Evolutionary conservation across 2,888 invertebrate genomes (phyloP), one percentile per base, ranked within the genome.

Genomic region (Campopleginae sp.): DNA sequence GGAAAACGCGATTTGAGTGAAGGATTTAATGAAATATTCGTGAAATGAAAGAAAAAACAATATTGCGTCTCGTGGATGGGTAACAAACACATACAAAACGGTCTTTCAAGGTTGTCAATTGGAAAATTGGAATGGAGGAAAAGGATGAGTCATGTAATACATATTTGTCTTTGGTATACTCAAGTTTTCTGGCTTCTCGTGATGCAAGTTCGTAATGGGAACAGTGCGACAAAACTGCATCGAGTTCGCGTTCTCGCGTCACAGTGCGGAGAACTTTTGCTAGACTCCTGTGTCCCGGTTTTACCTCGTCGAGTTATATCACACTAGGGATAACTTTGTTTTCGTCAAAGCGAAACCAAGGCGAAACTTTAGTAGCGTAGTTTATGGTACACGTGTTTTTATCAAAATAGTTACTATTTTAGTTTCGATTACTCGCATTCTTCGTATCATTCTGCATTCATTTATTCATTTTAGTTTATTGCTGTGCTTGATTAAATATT

Each of bases 141-240:
- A 48, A 27, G 48, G 46, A 48, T 48, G 46, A 46, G 46, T 48
- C 46, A 31, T 27, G 23, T 70, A 7, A 27, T 7, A 44, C 6
- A 27, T 27, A 19, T 46, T 70, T 14, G 42, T 70, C 42, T 66
- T 38, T 44, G 33, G 38, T 33, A 58, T 23, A 58, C 12, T 27
- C 12, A 58, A 58, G 27, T 58, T 58, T 58, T 58, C 14, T 58
- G 58, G 27, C 58, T 58, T 27, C 33, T 51, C 12, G 51, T 6
- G 51, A 71, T 54, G 19, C 51, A 54, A 71, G 71, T 71, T 71
- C 54, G 8, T 51, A 71, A 71, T 38, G 71, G 71, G 71, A 71
- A 33, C 71, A 71, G 19, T 71, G 71, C 71, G 71, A 71, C 51
- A 51, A 33, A 71, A 71, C 10, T 71, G 51, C 71, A 51, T 5